Evolutionary conservation across 2,797 vertebrate species (phyloP).

Genomic region (Enteromius anoplus): DNA sequence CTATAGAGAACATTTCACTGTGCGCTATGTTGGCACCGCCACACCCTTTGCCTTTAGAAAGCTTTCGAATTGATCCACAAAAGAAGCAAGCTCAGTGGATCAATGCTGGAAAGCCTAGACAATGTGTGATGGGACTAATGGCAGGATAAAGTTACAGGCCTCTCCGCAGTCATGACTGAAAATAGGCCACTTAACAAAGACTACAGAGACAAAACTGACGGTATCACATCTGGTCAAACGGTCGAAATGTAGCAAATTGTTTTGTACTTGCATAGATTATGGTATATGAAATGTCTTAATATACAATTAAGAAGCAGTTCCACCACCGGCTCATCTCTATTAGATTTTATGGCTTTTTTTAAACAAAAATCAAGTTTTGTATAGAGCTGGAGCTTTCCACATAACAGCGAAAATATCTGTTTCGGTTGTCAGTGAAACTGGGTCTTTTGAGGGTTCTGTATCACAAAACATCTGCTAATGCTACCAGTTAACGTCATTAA

Average conservation of each 20-base stretch:
- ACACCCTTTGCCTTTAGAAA: slow-evolving; percentile 19
- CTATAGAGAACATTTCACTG: neutral
- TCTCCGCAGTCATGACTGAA: slow-evolving; percentile 19
- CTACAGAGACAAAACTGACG: neutral
- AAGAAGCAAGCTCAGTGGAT: slow-evolving; percentile 41
- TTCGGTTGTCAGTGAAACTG: neutral
- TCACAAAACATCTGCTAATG: neutral
- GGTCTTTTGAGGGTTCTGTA: neutral
- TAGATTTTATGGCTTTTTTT: neutral
- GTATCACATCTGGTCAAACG: neutral
- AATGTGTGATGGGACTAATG: slow-evolving; percentile 52
- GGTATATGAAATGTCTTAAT: neutral
- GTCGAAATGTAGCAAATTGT: neutral
- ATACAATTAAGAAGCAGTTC: neutral
- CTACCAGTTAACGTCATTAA: neutral
- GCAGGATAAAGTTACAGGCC: slow-evolving; percentile 49
- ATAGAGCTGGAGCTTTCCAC: neutral
- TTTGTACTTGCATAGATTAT: neutral
- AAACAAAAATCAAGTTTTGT: neutral
- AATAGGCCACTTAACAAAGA: slow-evolving; percentile 37
- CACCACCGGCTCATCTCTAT: neutral
- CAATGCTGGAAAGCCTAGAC: slow-evolving; percentile 51
- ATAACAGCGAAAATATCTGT: neutral
- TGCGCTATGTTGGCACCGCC: neutral
- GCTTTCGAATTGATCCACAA: slow-evolving; percentile 49